phyloP scores from a whole-genome alignment of 2,888 invertebrate genomes.

The Chesias legatella region DNA sequence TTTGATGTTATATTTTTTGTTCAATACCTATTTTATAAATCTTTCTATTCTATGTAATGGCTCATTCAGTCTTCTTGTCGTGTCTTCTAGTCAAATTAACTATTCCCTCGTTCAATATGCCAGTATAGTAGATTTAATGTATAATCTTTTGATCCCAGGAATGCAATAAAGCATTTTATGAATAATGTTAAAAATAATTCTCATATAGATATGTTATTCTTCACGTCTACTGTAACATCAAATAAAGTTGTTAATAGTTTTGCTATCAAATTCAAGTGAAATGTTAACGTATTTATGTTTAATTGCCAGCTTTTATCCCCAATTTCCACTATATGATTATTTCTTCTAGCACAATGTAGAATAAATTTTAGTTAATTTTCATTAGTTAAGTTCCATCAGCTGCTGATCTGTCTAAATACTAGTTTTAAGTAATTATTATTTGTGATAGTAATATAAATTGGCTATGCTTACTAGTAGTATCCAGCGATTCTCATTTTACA shows the following conservation, averaged over 20 bases:
- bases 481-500: constrained; percentile 21
- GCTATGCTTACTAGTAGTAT: constrained; percentile 23
- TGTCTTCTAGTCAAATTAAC: constrained; percentile 22
- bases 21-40: neutral
- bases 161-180: constrained; percentile 1
- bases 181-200: too few relatives aligned
- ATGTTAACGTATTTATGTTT: too few relatives aligned
- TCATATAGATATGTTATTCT: too few relatives aligned
- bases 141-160: neutral
- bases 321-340: too few relatives aligned
- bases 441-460: constrained; percentile 28
- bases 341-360: too few relatives aligned
- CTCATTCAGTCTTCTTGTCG: too few relatives aligned
- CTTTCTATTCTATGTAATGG: constrained; percentile 5
- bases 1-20: constrained; percentile 10
- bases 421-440: constrained; percentile 17
- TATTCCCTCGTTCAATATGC: constrained; percentile 6
- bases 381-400: constrained; percentile 2
- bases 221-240: too few relatives aligned
- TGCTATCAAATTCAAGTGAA: too few relatives aligned
- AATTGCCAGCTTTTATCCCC: too few relatives aligned
- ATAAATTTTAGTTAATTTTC: too few relatives aligned
- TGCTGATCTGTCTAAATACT: constrained; percentile 3
- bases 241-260: too few relatives aligned
- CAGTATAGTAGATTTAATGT: neutral